A percentile compares a stretch with the other conserved stretches of the same genome.
These are phyloP conservation scores for Labeo catla DNA, from an alignment of 2,113 vertebrate species.

Conservation along the genomic window DNA sequence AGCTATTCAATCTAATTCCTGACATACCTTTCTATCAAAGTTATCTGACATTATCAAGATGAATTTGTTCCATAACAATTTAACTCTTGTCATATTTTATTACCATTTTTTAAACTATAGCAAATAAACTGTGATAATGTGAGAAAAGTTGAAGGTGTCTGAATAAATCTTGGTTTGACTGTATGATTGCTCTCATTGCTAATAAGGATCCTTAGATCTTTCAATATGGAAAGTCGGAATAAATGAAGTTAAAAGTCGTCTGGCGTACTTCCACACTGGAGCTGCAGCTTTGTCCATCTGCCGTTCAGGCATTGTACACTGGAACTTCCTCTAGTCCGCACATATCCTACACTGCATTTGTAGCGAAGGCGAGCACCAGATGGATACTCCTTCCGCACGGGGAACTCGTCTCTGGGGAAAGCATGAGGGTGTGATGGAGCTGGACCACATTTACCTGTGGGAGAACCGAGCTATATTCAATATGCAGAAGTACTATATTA, in stretches of 20 bases:
- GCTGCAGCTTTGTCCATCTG: neutral
- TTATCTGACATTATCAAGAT: too few species aligned
- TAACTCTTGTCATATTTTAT: too few species aligned
- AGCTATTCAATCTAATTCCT: too few species aligned
- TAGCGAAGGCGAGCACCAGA: neutral
- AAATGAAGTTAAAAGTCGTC: neutral
- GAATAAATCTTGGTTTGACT: too few species aligned
- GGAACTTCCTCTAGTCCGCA: neutral
- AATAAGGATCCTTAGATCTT: neutral
- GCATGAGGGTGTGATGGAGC: neutral
- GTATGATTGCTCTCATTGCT: neutral
- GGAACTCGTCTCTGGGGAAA: neutral
- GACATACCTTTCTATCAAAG: too few species aligned
- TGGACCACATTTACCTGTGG: slow-evolving; percentile 43
- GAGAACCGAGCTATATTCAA: neutral
- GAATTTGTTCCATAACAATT: too few species aligned
- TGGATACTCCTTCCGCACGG: neutral
- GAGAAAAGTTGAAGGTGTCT: too few species aligned
- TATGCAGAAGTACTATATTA: neutral
- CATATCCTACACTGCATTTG: slow-evolving; percentile 26
- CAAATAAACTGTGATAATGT: too few species aligned
- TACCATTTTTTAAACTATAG: too few species aligned
- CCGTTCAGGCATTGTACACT: slow-evolving; percentile 20
- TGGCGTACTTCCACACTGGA: slow-evolving; percentile 48
- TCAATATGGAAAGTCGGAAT: neutral